phyloP scores from a whole-genome alignment of 23 tunicate genomes.

The Aplidium turbinatum region DNA sequence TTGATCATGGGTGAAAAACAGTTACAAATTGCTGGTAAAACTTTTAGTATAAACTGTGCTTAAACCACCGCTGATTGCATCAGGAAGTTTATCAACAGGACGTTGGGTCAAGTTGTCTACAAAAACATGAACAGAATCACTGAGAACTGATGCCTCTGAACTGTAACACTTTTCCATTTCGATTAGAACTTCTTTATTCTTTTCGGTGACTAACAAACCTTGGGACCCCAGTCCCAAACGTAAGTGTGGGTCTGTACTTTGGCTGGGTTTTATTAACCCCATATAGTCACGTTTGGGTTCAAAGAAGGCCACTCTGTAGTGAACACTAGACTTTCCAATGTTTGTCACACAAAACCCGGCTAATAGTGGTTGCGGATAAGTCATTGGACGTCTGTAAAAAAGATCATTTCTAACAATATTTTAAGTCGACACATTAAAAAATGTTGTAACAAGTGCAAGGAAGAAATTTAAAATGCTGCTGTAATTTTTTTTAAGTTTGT shows the following conservation, averaged over 20 bases:
- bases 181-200: background rate
- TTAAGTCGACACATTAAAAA: background rate
- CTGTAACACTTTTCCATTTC: constrained; percentile 12
- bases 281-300: constrained; percentile 35
- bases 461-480: background rate
- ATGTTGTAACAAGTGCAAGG: background rate
- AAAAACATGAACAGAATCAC: constrained; percentile 52
- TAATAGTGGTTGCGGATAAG: constrained; percentile 46
- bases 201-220: constrained; percentile 7
- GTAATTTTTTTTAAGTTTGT: too few relatives aligned
- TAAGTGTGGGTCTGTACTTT: constrained; percentile 23
- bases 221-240: constrained; percentile 37
- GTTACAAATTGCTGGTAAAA: too few relatives aligned
- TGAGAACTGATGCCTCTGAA: constrained; percentile 25
- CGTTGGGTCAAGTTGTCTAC: constrained; percentile 16
- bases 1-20: too few relatives aligned
- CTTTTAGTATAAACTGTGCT: too few relatives aligned
- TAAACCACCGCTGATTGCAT: too few relatives aligned
- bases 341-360: constrained; percentile 38
- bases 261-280: background rate
- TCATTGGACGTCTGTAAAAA: constrained; percentile 8
- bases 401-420: too few relatives aligned
- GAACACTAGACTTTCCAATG: constrained; percentile 57
- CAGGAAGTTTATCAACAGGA: constrained; percentile 24
- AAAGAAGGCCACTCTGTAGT: constrained; percentile 35